Evolutionary conservation across 1,140 invertebrate genomes (phyloP).

Genomic region (Paralvinella palmiformis): DNA sequence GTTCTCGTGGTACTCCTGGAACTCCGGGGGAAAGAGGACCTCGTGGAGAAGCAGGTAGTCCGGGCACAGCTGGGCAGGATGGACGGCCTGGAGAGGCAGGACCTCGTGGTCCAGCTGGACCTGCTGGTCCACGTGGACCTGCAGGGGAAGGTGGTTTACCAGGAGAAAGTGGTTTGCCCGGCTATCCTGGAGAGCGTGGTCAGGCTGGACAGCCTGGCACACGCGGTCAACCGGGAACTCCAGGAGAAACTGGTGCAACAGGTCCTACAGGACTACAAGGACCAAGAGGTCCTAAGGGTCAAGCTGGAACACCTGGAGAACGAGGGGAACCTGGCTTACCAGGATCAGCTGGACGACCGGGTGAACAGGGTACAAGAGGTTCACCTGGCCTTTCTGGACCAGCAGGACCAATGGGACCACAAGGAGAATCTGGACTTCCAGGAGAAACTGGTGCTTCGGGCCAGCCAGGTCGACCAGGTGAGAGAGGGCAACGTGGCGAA

Average conservation of each 20-base stretch:
- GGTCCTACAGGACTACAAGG: slow-evolving; percentile 18
- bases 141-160: neutral
- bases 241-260: slow-evolving; percentile 8
- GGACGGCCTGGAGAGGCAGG: slow-evolving; percentile 7
- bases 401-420: neutral
- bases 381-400: neutral
- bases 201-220: neutral
- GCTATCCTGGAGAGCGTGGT: neutral
- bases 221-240: neutral
- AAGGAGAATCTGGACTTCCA: neutral
- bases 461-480: neutral
- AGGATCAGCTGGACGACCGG: neutral
- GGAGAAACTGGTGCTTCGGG: neutral
- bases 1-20: slow-evolving; percentile 10
- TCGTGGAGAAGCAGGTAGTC: neutral
- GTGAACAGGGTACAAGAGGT: neutral
- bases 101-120: slow-evolving; percentile 2
- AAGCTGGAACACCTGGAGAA: neutral
- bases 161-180: neutral
- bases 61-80: neutral
- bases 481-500: neutral
- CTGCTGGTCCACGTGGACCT: slow-evolving; percentile 1
- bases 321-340: neutral
- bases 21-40: slow-evolving; percentile 5
- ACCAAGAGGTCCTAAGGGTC: slow-evolving; percentile 4